Conservation (phyloP, 1,140 invertebrate genomes). For the Scaptomyza graminum region DNA sequence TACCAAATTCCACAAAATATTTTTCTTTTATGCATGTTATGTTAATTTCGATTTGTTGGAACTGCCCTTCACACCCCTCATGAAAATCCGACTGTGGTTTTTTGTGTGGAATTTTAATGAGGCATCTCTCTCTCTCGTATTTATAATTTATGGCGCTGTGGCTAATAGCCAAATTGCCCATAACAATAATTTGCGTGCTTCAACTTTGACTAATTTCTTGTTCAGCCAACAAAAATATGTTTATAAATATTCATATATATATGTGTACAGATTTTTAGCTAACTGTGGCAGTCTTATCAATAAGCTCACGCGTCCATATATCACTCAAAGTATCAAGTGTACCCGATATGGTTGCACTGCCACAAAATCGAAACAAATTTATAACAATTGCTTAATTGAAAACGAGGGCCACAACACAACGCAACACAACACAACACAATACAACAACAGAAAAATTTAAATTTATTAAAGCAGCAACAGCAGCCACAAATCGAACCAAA, state of each 20-base stretch:
- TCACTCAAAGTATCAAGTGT: conserved; percentile 64
- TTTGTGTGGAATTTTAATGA: conserved; percentile 69
- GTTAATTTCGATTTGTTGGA: conserved; percentile 45
- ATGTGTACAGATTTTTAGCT: conserved; percentile 3
- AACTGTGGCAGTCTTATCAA: conserved; percentile 40
- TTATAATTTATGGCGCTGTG: conserved; percentile 75
- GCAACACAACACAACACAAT: conserved; percentile 17
- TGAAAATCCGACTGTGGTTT: not conserved
- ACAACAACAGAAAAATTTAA: conserved; percentile 53
- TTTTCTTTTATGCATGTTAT: conserved; percentile 17
- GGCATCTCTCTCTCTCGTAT: conserved; percentile 43
- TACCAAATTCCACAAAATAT: not conserved
- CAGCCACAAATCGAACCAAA: conserved; percentile 60
- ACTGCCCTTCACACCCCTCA: not conserved
- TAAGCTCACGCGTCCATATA: conserved; percentile 52
- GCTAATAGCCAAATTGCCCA: conserved; percentile 77
- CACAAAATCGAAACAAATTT: conserved; percentile 63
- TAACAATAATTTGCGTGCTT: conserved; percentile 70
- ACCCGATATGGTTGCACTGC: conserved; percentile 37
- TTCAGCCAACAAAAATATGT: conserved; percentile 13
- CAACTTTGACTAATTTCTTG: conserved; percentile 72
- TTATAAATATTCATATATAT: not conserved
- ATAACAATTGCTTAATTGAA: conserved; percentile 81
- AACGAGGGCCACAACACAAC: conserved; percentile 44
- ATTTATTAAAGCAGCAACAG: conserved; percentile 73